Base-by-base conservation (phyloP, 2,888 invertebrate genomes). In the Drosophila demipolita region DNA sequence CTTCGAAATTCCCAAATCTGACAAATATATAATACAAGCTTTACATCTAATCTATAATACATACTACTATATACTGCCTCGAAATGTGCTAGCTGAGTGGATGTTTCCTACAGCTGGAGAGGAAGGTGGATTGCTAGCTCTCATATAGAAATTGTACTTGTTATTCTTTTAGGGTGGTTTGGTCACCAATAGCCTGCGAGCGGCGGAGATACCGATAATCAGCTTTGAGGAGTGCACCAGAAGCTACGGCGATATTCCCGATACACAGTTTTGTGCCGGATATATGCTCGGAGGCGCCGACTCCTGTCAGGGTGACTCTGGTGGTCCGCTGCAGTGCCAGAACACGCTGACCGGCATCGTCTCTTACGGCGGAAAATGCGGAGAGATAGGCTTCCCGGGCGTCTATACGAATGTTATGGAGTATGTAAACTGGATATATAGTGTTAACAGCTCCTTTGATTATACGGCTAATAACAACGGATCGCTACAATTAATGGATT, bases 241-340 rank as follows among this genome's bases (percentile, higher is more conserved):
- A 0, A 68, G 67, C 11, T 91, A 91, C 20, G 69, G 71, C 0
- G 4, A 6, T 1, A 29, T 92, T n/a, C 80, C 83, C 0, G 0
- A 0, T 0, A 75, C 83, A 1, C 82, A 89, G 80, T 36, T 92
- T 12, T 92, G 92, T 36, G 92, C 92, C 5, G 92, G 92, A 0
- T 78, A 57, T 38, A 67, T 80, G 66, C 5, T 5, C 0, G 92
- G 92, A 2, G 91, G 89, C 1, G 26, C 81, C 11, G 91, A 91
- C 67, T 83, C 92, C 7, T 92, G 92, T 38, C 90, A 91, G 58
- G 92, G 92, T 3, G 92, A 92, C 35, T 91, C 92, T 2, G 92
- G 92, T 4, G 92, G 92, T 8, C 92, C 92, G 3, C 36, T 92
- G 42, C 65, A 65, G 4, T 92, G 92, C 61, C 62, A 73, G 26